phyloP scores from a whole-genome alignment of 2,113 vertebrate genomes.

The Dolichotis patagonum region DNA sequence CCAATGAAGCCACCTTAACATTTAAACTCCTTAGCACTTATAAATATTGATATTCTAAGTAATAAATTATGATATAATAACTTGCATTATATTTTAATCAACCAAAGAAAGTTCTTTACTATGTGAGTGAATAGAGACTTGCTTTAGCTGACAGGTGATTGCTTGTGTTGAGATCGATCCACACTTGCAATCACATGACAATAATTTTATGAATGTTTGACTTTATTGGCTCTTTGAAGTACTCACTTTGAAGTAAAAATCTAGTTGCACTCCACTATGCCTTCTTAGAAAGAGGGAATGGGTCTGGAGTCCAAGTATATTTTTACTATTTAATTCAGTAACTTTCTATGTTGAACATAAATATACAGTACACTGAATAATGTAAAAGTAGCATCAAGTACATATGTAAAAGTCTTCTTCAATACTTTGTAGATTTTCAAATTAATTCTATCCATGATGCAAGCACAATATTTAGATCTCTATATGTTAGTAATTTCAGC shows the following conservation, averaged over 20 bases:
- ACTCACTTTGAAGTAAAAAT: constrained; percentile 65
- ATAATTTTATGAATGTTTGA: constrained; percentile 10
- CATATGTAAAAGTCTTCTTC: background rate
- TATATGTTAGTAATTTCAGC: constrained; percentile 67
- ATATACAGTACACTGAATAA: background rate
- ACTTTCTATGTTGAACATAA: constrained; percentile 44
- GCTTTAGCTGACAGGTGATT: constrained; percentile 28
- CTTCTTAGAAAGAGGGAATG: constrained; percentile 27
- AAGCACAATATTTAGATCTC: constrained; percentile 64
- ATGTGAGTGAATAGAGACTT: constrained; percentile 22
- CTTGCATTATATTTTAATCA: constrained; percentile 51
- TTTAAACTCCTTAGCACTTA: background rate
- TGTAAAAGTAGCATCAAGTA: constrained; percentile 3
- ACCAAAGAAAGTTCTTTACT: background rate
- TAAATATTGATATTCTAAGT: background rate
- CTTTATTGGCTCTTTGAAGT: constrained; percentile 62
- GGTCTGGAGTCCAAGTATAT: background rate
- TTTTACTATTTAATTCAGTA: constrained; percentile 41
- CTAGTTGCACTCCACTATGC: background rate
- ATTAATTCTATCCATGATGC: background rate
- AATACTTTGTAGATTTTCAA: constrained; percentile 9
- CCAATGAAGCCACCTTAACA: background rate
- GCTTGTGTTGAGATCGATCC: background rate
- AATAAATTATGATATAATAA: constrained; percentile 38
- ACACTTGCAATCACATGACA: constrained; percentile 62